These are phyloP conservation scores for Chaetorhynchus papuensis DNA, from an alignment of 2,113 vertebrate species.

Conservation along the genomic window DNA sequence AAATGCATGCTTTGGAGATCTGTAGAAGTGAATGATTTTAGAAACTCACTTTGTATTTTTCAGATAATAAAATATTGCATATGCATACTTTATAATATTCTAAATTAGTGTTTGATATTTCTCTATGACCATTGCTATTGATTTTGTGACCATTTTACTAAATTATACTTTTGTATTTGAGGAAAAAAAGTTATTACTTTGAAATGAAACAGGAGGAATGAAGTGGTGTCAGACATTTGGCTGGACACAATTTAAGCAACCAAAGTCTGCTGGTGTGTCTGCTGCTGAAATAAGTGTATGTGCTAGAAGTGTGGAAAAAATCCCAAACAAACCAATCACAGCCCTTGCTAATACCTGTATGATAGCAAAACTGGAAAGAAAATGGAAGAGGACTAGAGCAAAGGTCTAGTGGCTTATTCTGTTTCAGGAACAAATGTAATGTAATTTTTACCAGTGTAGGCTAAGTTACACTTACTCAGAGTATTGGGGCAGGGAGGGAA, in stretches of 20 bases:
- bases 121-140: neutral
- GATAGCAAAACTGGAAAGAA: neutral
- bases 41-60: neutral
- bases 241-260: neutral
- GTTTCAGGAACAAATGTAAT: neutral
- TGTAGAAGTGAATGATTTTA: neutral
- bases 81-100: neutral
- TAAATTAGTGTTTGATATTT: neutral
- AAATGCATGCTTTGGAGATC: neutral
- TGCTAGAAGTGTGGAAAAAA: neutral
- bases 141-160: neutral
- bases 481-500: fast-evolving
- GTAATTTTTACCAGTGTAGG: neutral
- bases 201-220: neutral
- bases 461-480: neutral
- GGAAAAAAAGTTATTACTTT: neutral
- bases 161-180: neutral
- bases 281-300: neutral
- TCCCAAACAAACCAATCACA: neutral
- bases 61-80: neutral
- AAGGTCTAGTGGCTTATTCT: neutral
- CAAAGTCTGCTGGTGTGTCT: neutral
- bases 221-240: neutral
- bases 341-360: neutral
- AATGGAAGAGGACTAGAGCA: neutral